Percentiles rank a stretch among this genome's conserved stretches.
These are phyloP conservation scores for Heliconius eleuchia DNA, from an alignment of 1,140 invertebrate genomes.

Conservation along the genomic window DNA sequence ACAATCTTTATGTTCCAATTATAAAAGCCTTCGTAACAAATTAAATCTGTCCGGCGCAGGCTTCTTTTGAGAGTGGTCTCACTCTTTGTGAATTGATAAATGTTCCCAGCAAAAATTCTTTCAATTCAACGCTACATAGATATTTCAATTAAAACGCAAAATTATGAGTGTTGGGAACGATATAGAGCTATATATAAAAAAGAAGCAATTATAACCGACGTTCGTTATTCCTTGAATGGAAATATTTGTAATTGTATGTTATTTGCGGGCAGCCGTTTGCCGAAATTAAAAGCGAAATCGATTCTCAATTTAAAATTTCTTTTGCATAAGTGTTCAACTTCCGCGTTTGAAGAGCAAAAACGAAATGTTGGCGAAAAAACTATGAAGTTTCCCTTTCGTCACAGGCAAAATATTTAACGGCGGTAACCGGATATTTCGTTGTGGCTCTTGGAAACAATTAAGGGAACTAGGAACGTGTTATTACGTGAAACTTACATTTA, in stretches of 20 bases:
- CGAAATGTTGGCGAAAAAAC: constrained; percentile 71
- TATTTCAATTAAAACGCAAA: constrained; percentile 76
- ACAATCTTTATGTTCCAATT: constrained; percentile 81
- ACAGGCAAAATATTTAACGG: constrained; percentile 79
- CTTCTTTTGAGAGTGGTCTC: constrained; percentile 78
- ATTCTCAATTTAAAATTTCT: constrained; percentile 63
- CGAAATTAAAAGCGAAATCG: constrained; percentile 74
- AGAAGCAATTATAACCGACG: constrained; percentile 55
- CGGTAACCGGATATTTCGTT: constrained; percentile 78
- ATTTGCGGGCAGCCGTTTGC: constrained; percentile 48
- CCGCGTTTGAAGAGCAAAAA: constrained; percentile 75
- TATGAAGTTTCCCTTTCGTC: constrained; percentile 78
- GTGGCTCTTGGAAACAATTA: constrained; percentile 74
- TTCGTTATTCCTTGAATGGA: constrained; percentile 53
- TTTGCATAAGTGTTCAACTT: constrained; percentile 78
- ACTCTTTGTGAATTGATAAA: constrained; percentile 81
- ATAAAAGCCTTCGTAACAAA: constrained; percentile 81
- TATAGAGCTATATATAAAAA: constrained; percentile 49
- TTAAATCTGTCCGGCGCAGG: constrained; percentile 80
- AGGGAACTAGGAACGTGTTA: constrained; percentile 78
- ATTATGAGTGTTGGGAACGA: constrained; percentile 51
- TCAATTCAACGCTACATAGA: constrained; percentile 72
- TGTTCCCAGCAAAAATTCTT: constrained; percentile 74
- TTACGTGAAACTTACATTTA: constrained; percentile 80
- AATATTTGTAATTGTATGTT: constrained; percentile 74